These are phyloP conservation scores for Ceratina japonica DNA, from an alignment of 1,140 invertebrate species.

Conservation along the genomic window DNA sequence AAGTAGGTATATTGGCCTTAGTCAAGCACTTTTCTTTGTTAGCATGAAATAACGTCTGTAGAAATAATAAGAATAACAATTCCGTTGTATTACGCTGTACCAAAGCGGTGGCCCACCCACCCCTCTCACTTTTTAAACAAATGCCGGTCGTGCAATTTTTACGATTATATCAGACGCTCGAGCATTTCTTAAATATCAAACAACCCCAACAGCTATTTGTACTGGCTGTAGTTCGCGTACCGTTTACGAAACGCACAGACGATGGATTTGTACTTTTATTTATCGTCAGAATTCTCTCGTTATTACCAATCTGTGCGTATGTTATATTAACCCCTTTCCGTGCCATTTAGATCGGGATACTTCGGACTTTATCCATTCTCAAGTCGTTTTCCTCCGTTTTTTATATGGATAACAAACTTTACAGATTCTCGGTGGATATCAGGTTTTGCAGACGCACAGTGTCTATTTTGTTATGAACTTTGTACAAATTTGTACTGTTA, in stretches of 20 bases:
- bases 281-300: too few relatives aligned
- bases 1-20: conserved; percentile 62
- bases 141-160: neutral
- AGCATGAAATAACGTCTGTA: conserved; percentile 49
- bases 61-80: conserved; percentile 41
- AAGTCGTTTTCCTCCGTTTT: too few relatives aligned
- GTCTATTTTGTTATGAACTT: too few relatives aligned
- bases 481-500: too few relatives aligned
- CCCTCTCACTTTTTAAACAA: neutral
- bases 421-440: too few relatives aligned
- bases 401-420: too few relatives aligned
- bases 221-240: neutral
- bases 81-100: conserved; percentile 2
- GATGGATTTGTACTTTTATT: too few relatives aligned
- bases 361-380: too few relatives aligned
- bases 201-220: neutral
- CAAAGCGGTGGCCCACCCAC: neutral
- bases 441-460: too few relatives aligned
- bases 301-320: too few relatives aligned
- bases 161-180: conserved; percentile 24
- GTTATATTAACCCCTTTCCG: too few relatives aligned
- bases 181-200: conserved; percentile 27
- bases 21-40: conserved; percentile 55
- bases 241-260: neutral
- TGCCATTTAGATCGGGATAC: too few relatives aligned